Evolutionary conservation across 2,888 invertebrate genomes (phyloP), one percentile per base, ranked within the genome.

Genomic region (Danaus chrysippus): DNA sequence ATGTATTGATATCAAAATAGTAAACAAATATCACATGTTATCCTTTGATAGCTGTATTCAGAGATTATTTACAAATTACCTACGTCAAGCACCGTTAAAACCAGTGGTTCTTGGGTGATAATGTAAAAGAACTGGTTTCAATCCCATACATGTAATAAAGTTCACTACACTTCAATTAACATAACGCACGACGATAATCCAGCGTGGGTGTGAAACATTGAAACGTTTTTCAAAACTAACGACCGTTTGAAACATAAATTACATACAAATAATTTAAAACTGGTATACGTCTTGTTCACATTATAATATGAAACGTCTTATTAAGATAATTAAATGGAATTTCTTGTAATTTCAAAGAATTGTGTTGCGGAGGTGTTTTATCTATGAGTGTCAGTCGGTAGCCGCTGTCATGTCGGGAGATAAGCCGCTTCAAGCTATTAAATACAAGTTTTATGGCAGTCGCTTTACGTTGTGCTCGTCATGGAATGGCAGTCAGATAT

Each of bases 321-420:
- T n/a, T 46, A 61, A 68, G 63, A 66, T 65, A 65, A 60, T 71
- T 71, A 68, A 71, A 70, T 70, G 68, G 57, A 58, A 66, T 49
- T 61, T 42, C 61, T 70, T 59, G 58, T 58, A 57, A 56, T 44
- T 65, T 66, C 64, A 62, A 61, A 61, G 61, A 53, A 49, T 49
- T 44, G 62, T 67, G 65, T 46, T 64, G 69, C 68, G 70, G 69
- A 66, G 69, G 71, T 66, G 78, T 76, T 75, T 84, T 84, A 84
- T 84, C 84, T 79, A 23, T 17, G 61, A 62, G 79, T 82, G 84
- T 83, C 84, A 82, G 73, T 69, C 69, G 70, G 72, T 64, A 58
- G 71, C 73, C 70, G 76, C 73, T 75, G 76, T 79, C 83, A 82
- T 81, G 81, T 83, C 71, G 66, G 61, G 61, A 76, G 83, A 84